These are phyloP conservation scores for Germaria angustata DNA, from an alignment of 2,888 invertebrate species.

Conservation along the genomic window DNA sequence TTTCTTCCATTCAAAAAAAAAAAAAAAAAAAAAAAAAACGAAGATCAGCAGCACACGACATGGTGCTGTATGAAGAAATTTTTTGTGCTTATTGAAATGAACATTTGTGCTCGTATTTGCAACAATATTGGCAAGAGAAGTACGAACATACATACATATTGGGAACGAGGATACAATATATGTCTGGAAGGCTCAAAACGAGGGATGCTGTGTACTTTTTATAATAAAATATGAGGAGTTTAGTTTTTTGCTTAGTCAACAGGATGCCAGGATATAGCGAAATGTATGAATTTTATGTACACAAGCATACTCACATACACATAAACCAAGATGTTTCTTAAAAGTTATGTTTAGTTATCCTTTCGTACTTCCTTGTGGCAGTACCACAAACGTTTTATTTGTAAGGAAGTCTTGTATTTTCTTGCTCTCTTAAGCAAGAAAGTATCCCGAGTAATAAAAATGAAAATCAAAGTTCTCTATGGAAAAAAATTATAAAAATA, in stretches of 20 bases:
- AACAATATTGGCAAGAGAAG: constrained; percentile 33
- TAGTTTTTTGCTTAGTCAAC: constrained; percentile 64
- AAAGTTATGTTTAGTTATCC: constrained; percentile 19
- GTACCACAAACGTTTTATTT: constrained; percentile 28
- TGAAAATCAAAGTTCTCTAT: no score
- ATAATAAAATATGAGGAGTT: constrained; percentile 33
- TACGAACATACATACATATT: background rate
- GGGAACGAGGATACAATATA: constrained; percentile 14
- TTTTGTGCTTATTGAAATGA: background rate
- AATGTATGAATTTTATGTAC: background rate
- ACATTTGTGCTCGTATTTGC: background rate
- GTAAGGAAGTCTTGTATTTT: constrained; percentile 13
- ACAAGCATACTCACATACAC: background rate
- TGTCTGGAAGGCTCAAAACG: background rate
- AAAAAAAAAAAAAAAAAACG: no score
- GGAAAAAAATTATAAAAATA: no score
- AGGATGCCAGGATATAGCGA: constrained; percentile 49
- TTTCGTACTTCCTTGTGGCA: constrained; percentile 24
- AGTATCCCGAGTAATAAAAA: background rate
- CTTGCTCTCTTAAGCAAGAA: background rate
- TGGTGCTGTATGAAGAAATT: background rate
- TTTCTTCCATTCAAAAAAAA: constrained; percentile 11
- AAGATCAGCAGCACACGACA: constrained; percentile 47
- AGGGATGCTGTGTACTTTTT: constrained; percentile 4
- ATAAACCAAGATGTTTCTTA: background rate